A percentile compares a stretch with the other conserved stretches of the same genome.
phyloP scores from a whole-genome alignment of 2,888 invertebrate genomes.

The Iphiclides podalirius region DNA sequence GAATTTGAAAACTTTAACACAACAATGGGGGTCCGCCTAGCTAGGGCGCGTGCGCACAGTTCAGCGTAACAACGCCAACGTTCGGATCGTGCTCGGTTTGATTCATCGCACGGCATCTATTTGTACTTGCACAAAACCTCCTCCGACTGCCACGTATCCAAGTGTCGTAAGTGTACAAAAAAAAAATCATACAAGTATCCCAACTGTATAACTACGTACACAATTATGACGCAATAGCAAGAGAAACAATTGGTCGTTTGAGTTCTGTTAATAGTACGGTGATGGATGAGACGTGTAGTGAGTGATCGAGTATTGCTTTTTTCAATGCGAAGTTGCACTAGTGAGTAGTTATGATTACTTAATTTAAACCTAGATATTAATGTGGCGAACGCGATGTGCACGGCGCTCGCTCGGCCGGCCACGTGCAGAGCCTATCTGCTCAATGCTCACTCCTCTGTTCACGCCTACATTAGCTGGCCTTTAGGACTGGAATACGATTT shows the following conservation, averaged over 20 bases:
- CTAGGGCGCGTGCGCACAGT: background rate
- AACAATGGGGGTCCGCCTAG: background rate
- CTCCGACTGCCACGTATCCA: background rate
- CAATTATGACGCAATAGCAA: slow-evolving; percentile 36
- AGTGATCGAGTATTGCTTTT: slow-evolving; percentile 37
- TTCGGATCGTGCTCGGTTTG: background rate
- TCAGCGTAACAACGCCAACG: background rate
- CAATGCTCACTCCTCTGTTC: slow-evolving; percentile 28
- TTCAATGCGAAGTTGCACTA: slow-evolving; percentile 32
- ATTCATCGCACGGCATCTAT: background rate
- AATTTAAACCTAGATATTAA: slow-evolving; percentile 8
- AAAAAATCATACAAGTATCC: background rate
- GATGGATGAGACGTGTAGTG: slow-evolving; percentile 26
- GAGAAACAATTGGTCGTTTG: slow-evolving; percentile 50
- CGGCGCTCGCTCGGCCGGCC: slow-evolving; percentile 21
- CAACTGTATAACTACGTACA: slow-evolving; percentile 18
- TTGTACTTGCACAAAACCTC: background rate
- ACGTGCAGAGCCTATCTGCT: background rate
- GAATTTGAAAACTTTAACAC: slow-evolving; percentile 65
- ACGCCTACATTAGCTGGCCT: slow-evolving; percentile 6
- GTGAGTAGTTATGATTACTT: slow-evolving; percentile 6
- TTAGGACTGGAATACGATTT: background rate
- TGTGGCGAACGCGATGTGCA: slow-evolving; percentile 9
- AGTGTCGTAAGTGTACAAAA: background rate
- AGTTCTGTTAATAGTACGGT: slow-evolving; percentile 30